Percentiles rank a stretch among this genome's conserved stretches.
phyloP scores from a whole-genome alignment of 2,888 invertebrate genomes.

The Tribolium freemani region DNA sequence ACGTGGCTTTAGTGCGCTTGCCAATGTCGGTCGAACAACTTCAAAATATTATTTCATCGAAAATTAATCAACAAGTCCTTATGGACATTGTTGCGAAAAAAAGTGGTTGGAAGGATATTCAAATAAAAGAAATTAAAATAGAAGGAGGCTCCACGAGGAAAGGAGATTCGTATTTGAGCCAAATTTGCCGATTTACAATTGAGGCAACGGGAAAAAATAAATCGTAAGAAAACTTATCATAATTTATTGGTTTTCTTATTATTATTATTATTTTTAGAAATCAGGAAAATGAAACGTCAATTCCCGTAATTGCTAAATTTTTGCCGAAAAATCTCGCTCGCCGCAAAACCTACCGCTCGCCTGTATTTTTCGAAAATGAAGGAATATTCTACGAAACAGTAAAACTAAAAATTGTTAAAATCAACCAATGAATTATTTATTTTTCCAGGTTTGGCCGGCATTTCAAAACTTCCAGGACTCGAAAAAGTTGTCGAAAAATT shows the following conservation, averaged over 20 bases:
- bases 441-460: constrained; percentile 65
- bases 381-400: constrained; percentile 75
- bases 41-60: constrained; percentile 51
- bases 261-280: constrained; percentile 23
- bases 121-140: constrained; percentile 68
- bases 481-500: background rate
- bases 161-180: constrained; percentile 81
- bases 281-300: constrained; percentile 44
- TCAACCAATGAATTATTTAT: no score
- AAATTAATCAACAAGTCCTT: constrained; percentile 53
- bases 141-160: constrained; percentile 68
- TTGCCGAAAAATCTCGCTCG: constrained; percentile 76
- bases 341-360: constrained; percentile 75
- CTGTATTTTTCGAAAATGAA: constrained; percentile 80
- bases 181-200: constrained; percentile 74
- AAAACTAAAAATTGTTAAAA: constrained; percentile 3
- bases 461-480: constrained; percentile 65
- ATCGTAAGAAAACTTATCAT: constrained; percentile 41
- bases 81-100: constrained; percentile 51
- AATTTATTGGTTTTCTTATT: background rate
- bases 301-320: constrained; percentile 76
- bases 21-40: constrained; percentile 30
- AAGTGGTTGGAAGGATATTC: constrained; percentile 48
- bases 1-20: constrained; percentile 14
- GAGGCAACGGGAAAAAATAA: constrained; percentile 66